A percentile compares a stretch with the other conserved stretches of the same genome.
These are phyloP conservation scores for Agrilus biguttatus DNA, from an alignment of 2,888 invertebrate species.

Conservation along the genomic window DNA sequence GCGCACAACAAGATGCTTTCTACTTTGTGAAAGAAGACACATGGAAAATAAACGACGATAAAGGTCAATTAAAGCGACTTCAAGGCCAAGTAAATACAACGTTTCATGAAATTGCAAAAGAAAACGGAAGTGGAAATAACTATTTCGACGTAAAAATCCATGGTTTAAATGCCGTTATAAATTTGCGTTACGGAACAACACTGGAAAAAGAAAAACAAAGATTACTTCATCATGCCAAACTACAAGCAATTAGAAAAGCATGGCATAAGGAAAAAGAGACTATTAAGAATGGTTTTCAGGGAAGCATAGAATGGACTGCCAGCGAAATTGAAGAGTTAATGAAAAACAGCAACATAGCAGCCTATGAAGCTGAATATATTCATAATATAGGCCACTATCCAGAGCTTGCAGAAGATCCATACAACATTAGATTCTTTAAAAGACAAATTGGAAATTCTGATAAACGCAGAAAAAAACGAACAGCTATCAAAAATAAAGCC, in stretches of 20 bases:
- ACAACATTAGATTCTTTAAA: slow-evolving; percentile 81
- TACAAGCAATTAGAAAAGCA: slow-evolving; percentile 75
- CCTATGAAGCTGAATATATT: slow-evolving; percentile 83
- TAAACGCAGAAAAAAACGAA: slow-evolving; percentile 58
- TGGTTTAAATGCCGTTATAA: slow-evolving; percentile 78
- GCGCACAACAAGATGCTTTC: slow-evolving; percentile 80
- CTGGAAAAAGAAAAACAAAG: slow-evolving; percentile 80
- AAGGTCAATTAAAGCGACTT: slow-evolving; percentile 74
- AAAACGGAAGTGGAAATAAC: slow-evolving; percentile 55
- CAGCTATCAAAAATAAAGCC: slow-evolving; percentile 21
- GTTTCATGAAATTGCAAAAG: slow-evolving; percentile 67
- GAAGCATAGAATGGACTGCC: slow-evolving; percentile 72
- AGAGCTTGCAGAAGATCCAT: slow-evolving; percentile 89
- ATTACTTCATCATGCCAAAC: slow-evolving; percentile 78
- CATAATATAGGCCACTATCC: slow-evolving; percentile 83
- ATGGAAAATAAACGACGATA: slow-evolving; percentile 80
- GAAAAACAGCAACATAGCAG: slow-evolving; percentile 67
- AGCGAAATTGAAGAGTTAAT: slow-evolving; percentile 80
- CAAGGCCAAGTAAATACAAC: slow-evolving; percentile 86
- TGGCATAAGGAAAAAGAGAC: slow-evolving; percentile 88
- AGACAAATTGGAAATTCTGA: slow-evolving; percentile 59
- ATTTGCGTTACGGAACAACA: slow-evolving; percentile 87
- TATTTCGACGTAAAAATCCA: slow-evolving; percentile 83
- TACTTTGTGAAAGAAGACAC: slow-evolving; percentile 86
- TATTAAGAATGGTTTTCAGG: slow-evolving; percentile 60